Evolutionary conservation across 2,797 vertebrate species (phyloP).

Genomic region (Hemibagrus guttatus): DNA sequence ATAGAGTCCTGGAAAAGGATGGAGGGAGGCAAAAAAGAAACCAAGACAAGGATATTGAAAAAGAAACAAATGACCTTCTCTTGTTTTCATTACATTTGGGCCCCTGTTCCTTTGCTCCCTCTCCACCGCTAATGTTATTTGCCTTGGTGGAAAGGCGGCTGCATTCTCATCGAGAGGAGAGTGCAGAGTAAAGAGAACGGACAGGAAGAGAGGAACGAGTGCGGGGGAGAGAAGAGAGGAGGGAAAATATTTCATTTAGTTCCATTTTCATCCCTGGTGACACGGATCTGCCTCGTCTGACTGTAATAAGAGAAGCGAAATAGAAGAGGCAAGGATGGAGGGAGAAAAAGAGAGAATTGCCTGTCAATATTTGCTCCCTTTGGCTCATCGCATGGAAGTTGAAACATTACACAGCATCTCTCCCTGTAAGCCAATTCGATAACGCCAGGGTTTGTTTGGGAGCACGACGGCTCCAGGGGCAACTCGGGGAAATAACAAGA

Average conservation of each 20-base stretch:
- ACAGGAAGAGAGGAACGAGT: conserved; percentile 38
- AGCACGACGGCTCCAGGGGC: conserved; percentile 64
- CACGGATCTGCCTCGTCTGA: conserved; percentile 67
- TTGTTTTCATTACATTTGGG: conserved; percentile 73
- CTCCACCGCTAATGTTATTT: conserved; percentile 79
- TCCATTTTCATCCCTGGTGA: conserved; percentile 73
- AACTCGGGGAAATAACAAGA: conserved; percentile 65
- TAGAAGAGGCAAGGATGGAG: conserved; percentile 24
- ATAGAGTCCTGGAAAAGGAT: conserved; percentile 69
- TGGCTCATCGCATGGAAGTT: conserved; percentile 71
- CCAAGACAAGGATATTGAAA: conserved; percentile 72
- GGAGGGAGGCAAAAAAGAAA: conserved; percentile 57
- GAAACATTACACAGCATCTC: conserved; percentile 76
- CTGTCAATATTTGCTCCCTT: conserved; percentile 83
- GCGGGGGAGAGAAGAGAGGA: conserved; percentile 23
- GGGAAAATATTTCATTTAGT: conserved; percentile 76
- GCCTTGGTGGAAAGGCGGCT: conserved; percentile 80
- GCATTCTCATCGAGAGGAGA: conserved; percentile 76
- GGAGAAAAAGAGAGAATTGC: conserved; percentile 69
- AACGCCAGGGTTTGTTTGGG: conserved; percentile 72
- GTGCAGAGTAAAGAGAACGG: conserved; percentile 52
- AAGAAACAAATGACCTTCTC: conserved; percentile 80
- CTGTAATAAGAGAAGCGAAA: conserved; percentile 68
- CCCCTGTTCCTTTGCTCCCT: conserved; percentile 54
- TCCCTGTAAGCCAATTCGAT: conserved; percentile 72